Base-by-base conservation (phyloP, 1,140 invertebrate genomes). In the Andricus grossulariae region DNA sequence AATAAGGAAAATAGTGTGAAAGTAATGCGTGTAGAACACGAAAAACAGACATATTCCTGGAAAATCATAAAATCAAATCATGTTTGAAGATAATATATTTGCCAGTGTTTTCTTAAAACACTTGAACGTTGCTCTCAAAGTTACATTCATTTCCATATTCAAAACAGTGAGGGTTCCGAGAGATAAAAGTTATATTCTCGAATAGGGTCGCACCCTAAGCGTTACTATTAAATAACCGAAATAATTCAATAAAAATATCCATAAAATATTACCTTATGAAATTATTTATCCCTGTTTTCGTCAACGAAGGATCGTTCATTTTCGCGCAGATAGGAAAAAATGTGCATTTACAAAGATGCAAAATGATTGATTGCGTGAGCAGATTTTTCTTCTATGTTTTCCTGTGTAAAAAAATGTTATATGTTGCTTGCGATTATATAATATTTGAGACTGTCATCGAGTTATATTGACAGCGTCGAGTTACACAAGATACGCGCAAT, bases 401-500 rank as follows among this genome's bases (percentile, higher is more conserved):
- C 60, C 6, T n/a, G 15, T 66, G 3, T 66, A 39, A n/a, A 66
- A 13, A n/a, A 25, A 25, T 25, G 25, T 66, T 32, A 32, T 66
- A 66, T 21, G 57, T 39, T 39, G 39, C 25, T 66, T n/a, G 25
- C 13, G 15, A 66, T 66, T 66, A 39, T 66, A 66, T 66, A 66
- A 66, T 66, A 15, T 21, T 13, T 32, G 25, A 66, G 60, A 66
- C 32, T 39, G 60, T 66, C 25, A 66, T 66, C 60, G 13, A 16
- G 25, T 66, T 66, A 66, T 66, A 66, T 66, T 66, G 32, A 66
- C 60, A 66, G 16, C 13, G 10, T 66, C 25, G 60, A 16, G 32
- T 66, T 66, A 66, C 15, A 21, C 60, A 66, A 66, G 13, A 32
- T 66, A 66, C 32, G 60, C 60, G 25, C 60, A 66, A 66, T 66